Evolutionary conservation across 2,888 invertebrate genomes (phyloP).

Genomic region (Tanypteryx hageni): DNA sequence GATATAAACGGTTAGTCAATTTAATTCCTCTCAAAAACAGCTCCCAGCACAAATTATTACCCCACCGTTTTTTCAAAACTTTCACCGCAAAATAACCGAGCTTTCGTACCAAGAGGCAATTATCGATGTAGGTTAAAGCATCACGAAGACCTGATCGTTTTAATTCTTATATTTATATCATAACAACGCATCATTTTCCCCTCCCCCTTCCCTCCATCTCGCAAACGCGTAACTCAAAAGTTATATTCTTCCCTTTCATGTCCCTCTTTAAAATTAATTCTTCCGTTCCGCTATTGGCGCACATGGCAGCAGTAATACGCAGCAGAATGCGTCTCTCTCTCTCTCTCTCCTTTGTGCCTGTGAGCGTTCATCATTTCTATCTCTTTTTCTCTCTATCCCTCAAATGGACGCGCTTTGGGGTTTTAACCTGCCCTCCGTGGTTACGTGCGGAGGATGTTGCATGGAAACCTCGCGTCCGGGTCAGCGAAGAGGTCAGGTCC

Average conservation of each 20-base stretch:
- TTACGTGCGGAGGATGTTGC: neutral
- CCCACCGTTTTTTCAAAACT: too few relatives aligned
- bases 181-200: neutral
- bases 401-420: too few relatives aligned
- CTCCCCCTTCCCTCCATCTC: too few relatives aligned
- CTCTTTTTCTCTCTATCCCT: too few relatives aligned
- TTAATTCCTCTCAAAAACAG: too few relatives aligned
- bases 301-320: conserved; percentile 6
- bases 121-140: too few relatives aligned
- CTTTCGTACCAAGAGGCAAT: too few relatives aligned
- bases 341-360: neutral
- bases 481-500: neutral
- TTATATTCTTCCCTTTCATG: neutral
- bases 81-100: too few relatives aligned
- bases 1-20: too few relatives aligned
- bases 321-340: neutral
- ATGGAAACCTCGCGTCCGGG: neutral
- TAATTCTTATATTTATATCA: neutral
- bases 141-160: neutral
- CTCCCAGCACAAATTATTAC: too few relatives aligned
- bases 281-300: conserved; percentile 1
- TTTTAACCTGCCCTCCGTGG: too few relatives aligned
- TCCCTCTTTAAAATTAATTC: neutral
- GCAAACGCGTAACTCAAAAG: neutral
- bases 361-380: too few relatives aligned